Conservation (phyloP, 2,113 vertebrate genomes). For the Rhinolophus ferrumequinum region DNA sequence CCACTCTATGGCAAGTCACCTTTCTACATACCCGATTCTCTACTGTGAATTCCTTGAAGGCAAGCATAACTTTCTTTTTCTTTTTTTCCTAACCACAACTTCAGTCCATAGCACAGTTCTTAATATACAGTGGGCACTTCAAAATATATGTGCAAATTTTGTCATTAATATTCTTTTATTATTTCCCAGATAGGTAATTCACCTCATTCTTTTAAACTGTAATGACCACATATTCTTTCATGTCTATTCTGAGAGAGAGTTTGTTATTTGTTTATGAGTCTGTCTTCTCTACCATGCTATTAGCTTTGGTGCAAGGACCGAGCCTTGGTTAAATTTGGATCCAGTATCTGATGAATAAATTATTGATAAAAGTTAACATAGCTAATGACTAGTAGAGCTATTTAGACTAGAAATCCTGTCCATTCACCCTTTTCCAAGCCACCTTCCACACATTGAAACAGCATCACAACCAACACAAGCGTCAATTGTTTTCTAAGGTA, state of each 20-base stretch:
- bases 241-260: neutral
- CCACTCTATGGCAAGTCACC: neutral
- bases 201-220: neutral
- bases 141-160: neutral
- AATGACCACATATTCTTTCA: neutral
- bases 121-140: neutral
- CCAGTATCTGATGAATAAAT: neutral
- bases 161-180: slow-evolving; percentile 18
- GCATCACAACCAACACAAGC: neutral
- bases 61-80: neutral
- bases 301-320: neutral
- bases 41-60: neutral
- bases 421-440: fast-evolving
- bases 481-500: neutral
- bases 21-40: neutral
- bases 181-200: slow-evolving; percentile 20
- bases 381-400: neutral
- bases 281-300: neutral
- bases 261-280: neutral
- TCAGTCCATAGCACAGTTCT: neutral
- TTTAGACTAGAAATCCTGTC: neutral
- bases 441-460: neutral
- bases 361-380: neutral
- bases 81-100: neutral
- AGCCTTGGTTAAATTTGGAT: neutral